phyloP scores from a whole-genome alignment of 2,888 invertebrate species.

The Drosophila longiperda region DNA sequence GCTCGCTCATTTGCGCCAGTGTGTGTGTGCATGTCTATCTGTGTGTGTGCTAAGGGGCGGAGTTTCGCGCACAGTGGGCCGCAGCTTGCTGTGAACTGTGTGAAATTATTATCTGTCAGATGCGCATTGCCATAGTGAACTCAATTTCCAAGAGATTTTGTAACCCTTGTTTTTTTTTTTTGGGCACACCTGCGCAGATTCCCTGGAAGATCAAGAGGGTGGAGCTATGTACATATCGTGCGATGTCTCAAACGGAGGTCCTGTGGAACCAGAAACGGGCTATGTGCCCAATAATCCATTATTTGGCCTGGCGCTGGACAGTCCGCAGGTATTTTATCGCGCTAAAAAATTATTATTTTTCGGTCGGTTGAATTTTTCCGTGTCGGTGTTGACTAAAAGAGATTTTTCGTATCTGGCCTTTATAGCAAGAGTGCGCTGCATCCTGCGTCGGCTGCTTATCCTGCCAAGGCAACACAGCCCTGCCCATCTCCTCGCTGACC shows the following conservation, averaged over 20 bases:
- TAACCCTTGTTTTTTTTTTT: constrained; percentile 16
- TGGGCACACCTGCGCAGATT: constrained; percentile 81
- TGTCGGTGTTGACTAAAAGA: constrained; percentile 12
- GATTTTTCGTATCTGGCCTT: neutral
- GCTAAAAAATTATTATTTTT: neutral
- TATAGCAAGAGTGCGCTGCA: constrained; percentile 85
- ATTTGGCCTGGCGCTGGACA: constrained; percentile 85
- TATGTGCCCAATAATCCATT: constrained; percentile 85
- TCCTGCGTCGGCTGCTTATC: constrained; percentile 85
- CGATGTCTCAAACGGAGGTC: constrained; percentile 85
- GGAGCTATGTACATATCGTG: constrained; percentile 86
- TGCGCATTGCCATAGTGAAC: constrained; percentile 6
- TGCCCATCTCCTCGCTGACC: constrained; percentile 84
- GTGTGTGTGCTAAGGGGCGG: constrained; percentile 58
- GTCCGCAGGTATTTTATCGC: constrained; percentile 84
- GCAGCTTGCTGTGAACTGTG: constrained; percentile 11
- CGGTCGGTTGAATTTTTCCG: constrained; percentile 1
- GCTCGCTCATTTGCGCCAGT: constrained; percentile 28
- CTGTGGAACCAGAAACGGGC: constrained; percentile 85
- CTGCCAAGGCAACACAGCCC: constrained; percentile 84
- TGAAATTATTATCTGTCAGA: constrained; percentile 37
- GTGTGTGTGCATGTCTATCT: constrained; percentile 23
- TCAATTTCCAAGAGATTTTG: constrained; percentile 39
- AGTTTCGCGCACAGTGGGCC: constrained; percentile 75
- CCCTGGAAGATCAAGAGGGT: constrained; percentile 86